phyloP scores from a whole-genome alignment of 2,797 vertebrate genomes.

The Sebastes variabilis region DNA sequence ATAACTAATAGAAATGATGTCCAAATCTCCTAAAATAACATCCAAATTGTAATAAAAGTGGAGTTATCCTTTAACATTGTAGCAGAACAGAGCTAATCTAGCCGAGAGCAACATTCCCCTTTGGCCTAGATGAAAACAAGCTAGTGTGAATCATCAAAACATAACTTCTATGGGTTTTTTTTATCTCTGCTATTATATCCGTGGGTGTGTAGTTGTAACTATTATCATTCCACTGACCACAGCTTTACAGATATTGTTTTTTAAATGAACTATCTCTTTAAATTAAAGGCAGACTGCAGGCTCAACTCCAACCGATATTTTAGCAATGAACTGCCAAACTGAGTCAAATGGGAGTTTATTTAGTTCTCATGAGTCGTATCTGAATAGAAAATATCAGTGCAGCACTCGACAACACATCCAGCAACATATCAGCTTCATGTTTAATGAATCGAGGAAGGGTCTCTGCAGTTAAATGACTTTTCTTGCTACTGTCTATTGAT shows the following conservation, averaged over 20 bases:
- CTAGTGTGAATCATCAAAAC: not conserved
- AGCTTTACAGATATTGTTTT: not conserved
- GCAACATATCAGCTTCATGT: conserved; percentile 72
- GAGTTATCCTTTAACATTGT: conserved; percentile 9
- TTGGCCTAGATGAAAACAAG: not conserved
- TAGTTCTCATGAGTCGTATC: conserved; percentile 67
- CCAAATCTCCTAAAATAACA: not conserved
- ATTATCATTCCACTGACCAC: not conserved
- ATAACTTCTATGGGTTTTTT: not conserved
- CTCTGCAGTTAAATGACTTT: conserved; percentile 56
- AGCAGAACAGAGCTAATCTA: not conserved
- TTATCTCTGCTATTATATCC: not conserved
- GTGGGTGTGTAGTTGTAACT: not conserved
- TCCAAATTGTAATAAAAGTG: conserved; percentile 2
- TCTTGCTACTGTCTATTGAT: conserved; percentile 58
- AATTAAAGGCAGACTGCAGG: conserved; percentile 1
- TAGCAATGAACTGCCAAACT: conserved; percentile 69
- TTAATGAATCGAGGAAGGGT: conserved; percentile 73
- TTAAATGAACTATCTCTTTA: not conserved
- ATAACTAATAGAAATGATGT: not conserved
- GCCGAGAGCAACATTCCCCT: not conserved
- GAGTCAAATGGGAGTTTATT: conserved; percentile 78
- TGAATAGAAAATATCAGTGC: conserved; percentile 81
- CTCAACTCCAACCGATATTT: conserved; percentile 27
- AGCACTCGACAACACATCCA: conserved; percentile 79